These are phyloP conservation scores for Subanguina moxae DNA, from an alignment of 1,140 invertebrate genomes.

Conservation along the genomic window DNA sequence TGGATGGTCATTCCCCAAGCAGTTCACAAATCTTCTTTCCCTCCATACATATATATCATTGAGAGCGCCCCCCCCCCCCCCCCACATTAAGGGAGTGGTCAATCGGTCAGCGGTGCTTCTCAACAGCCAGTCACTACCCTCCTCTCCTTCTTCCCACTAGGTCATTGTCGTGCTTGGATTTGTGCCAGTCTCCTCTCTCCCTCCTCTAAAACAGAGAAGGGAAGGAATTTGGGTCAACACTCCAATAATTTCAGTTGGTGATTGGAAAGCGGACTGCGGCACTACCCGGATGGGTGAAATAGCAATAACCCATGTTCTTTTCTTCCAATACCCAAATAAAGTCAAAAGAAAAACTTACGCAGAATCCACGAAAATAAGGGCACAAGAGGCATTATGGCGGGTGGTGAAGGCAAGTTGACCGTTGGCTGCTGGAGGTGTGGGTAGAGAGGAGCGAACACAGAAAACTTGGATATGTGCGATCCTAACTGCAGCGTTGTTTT, in stretches of 20 bases:
- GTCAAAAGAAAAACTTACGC: slow-evolving; percentile 41
- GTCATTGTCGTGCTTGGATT: slow-evolving; percentile 6
- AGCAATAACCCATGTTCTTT: too few relatives aligned
- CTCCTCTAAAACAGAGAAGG: neutral
- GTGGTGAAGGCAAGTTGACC: slow-evolving; percentile 38
- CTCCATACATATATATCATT: too few relatives aligned
- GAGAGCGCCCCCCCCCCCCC: too few relatives aligned
- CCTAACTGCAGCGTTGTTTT: slow-evolving; percentile 21
- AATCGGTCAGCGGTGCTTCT: neutral
- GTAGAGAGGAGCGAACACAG: slow-evolving; percentile 26
- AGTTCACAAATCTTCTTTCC: too few relatives aligned
- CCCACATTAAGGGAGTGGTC: too few relatives aligned
- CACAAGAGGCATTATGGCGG: slow-evolving; percentile 44
- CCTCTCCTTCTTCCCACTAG: neutral
- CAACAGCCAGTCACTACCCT: slow-evolving; percentile 2
- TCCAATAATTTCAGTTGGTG: neutral
- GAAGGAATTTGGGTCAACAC: slow-evolving; percentile 3
- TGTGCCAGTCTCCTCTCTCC: neutral
- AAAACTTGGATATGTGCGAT: slow-evolving; percentile 36
- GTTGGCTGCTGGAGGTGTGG: slow-evolving; percentile 11
- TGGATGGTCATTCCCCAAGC: too few relatives aligned
- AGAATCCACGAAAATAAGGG: slow-evolving; percentile 47
- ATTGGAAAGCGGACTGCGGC: too few relatives aligned
- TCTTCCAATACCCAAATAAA: neutral
- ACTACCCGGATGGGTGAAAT: too few relatives aligned